Evolutionary conservation across 2,888 invertebrate species (phyloP).

Genomic region (Rhopalosiphum nymphaeae): DNA sequence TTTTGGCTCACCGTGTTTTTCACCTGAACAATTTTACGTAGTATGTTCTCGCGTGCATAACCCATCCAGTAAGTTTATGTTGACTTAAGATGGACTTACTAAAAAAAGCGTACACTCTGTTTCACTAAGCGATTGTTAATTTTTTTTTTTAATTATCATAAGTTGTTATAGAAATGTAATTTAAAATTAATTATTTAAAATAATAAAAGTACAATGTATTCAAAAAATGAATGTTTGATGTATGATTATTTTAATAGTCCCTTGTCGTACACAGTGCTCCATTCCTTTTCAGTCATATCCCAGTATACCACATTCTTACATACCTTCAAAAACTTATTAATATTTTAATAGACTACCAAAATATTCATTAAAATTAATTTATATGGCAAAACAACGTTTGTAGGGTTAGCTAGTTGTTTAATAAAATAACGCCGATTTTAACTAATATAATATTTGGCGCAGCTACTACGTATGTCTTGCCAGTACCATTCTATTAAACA

Average conservation of each 20-base stretch:
- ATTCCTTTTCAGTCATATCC: conserved; percentile 10
- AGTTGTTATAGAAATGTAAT: not conserved
- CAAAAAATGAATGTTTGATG: not conserved
- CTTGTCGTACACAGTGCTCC: conserved; percentile 2
- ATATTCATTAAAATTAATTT: no score
- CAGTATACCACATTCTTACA: not conserved
- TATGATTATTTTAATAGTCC: not conserved
- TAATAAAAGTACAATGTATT: no score
- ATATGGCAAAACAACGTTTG: no score
- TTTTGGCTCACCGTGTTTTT: conserved; percentile 66
- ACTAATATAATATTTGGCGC: no score
- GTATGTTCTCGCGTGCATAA: not conserved
- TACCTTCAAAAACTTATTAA: no score
- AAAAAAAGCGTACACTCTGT: conserved; percentile 40
- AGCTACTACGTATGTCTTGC: no score
- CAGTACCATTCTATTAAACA: no score
- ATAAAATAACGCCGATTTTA: no score
- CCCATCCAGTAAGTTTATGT: conserved; percentile 37
- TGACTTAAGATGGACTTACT: not conserved
- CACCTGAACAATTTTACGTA: conserved; percentile 64
- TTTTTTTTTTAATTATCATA: not conserved
- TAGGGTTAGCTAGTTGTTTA: no score
- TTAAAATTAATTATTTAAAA: not conserved
- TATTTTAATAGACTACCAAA: no score
- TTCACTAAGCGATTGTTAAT: conserved; percentile 9